These are phyloP conservation scores for Glaucomys volans DNA, from an alignment of 2,113 vertebrate genomes.

Conservation along the genomic window DNA sequence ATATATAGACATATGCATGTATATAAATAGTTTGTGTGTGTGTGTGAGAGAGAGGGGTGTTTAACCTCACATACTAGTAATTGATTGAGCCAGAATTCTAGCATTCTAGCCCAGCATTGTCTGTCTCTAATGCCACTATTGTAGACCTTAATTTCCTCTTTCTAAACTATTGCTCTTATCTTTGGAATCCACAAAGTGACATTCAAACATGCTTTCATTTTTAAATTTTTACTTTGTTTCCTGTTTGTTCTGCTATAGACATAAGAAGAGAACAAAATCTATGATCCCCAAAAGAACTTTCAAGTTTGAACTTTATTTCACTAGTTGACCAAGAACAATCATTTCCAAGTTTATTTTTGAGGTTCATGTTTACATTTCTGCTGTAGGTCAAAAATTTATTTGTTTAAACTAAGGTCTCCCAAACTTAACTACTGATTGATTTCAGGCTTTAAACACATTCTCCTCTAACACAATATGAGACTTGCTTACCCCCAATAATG, in stretches of 20 bases:
- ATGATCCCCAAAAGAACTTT: background rate
- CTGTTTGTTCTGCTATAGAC: slow-evolving; percentile 23
- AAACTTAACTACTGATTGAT: slow-evolving; percentile 19
- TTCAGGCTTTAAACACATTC: background rate
- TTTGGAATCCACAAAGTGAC: slow-evolving; percentile 21
- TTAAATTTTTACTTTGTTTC: background rate
- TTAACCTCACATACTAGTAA: background rate
- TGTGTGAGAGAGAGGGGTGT: background rate
- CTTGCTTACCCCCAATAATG: background rate
- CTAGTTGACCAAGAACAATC: background rate
- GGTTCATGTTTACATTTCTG: background rate
- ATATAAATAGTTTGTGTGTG: background rate
- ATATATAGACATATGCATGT: background rate
- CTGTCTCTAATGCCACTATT: background rate
- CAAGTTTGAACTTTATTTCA: slow-evolving; percentile 22
- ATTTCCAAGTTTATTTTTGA: slow-evolving; percentile 6
- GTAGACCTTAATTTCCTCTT: background rate
- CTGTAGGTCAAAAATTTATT: background rate
- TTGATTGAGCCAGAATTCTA: background rate
- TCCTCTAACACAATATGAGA: background rate
- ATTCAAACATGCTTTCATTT: background rate
- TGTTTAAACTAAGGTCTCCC: slow-evolving; percentile 22
- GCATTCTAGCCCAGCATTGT: background rate
- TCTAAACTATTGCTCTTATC: background rate
- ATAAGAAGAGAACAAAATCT: background rate